Base-by-base conservation (phyloP, 1,140 invertebrate genomes). In the Globodera ellingtonae region DNA sequence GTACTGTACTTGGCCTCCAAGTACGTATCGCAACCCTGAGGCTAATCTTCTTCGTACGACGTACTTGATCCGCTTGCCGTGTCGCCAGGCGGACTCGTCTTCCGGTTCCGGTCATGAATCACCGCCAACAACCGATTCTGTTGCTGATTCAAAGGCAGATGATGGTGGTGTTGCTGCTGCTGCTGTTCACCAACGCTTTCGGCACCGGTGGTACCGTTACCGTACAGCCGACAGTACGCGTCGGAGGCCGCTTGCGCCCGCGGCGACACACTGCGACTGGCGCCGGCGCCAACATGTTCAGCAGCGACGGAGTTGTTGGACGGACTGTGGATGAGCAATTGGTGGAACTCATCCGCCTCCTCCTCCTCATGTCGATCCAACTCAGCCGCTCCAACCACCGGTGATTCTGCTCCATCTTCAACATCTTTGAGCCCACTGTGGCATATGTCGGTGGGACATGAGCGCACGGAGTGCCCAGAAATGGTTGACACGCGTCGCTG, bases 381-480 rank as follows among this genome's bases (percentile, higher is more conserved):
- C 35, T 21, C 71, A 59, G 65, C 46, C 50, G 24, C 62, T 18
- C 62, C 4, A 24, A 67, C 75, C 13, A 24, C 67, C 18, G 76
- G 66, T 9, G 62, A 52, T 24, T 71, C 62, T 8, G 35, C 75
- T 13, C 5, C 24, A n/a, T 44, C 35, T 66, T 75, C 73, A 21
- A 21, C 13, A 69, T 77, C 65, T n/a, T 77, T 48, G 7, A 67
- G 44, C 56, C 56, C 56, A 15, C 13, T 62, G 46, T 77, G 44
- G 35, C 75, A 78, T 8, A 79, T 79, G 50, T 86, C 85, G 21
- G 86, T 85, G n/a, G 87, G 86, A 81, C 87, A 88, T 18, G 83
- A 85, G 46, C 80, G 82, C 6, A 86, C 75, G 3, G 84, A 84
- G 52, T 78, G 81, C 5, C 85, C 87, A 66, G 87, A 89, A 24